A percentile compares a stretch with the other conserved stretches of the same genome.
Evolutionary conservation across 2,888 invertebrate genomes (phyloP).

Genomic region (Elysia crispata): DNA sequence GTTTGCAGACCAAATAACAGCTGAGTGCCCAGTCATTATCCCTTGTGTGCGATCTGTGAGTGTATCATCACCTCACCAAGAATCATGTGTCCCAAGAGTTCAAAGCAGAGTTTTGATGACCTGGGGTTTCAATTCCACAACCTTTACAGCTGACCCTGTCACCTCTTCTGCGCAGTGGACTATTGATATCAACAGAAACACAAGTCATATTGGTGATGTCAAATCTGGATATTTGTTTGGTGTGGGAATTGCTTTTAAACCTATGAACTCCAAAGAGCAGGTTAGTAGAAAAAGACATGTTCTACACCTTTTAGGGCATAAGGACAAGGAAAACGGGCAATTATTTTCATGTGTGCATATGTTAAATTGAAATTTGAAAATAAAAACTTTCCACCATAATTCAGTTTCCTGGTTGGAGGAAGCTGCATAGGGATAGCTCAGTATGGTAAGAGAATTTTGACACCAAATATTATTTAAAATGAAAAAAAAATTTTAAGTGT

Average conservation of each 20-base stretch:
- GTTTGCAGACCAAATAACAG: conserved; percentile 52
- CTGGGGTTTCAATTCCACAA: conserved; percentile 74
- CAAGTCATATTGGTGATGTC: conserved; percentile 66
- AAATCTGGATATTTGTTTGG: conserved; percentile 73
- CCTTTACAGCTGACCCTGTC: conserved; percentile 72
- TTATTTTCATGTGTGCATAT: background rate
- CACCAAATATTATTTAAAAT: no score
- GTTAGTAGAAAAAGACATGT: conserved; percentile 10
- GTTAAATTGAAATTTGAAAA: background rate
- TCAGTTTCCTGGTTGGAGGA: no score
- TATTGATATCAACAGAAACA: conserved; percentile 70
- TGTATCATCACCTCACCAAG: conserved; percentile 14
- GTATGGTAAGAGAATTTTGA: no score
- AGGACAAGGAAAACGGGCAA: no score
- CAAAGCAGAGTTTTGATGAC: conserved; percentile 72
- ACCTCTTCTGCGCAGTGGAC: conserved; percentile 66
- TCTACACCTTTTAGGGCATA: background rate
- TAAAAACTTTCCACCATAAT: no score
- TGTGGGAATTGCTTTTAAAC: conserved; percentile 68
- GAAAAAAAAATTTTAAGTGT: no score
- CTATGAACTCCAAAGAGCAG: conserved; percentile 68
- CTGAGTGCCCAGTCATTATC: conserved; percentile 60
- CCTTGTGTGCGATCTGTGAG: conserved; percentile 63
- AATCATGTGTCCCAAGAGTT: conserved; percentile 55
- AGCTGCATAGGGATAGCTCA: no score